A percentile compares a stretch with the other conserved stretches of the same genome.
Conservation (phyloP, 2,797 vertebrate species). For the Pogoniulus pusillus region DNA sequence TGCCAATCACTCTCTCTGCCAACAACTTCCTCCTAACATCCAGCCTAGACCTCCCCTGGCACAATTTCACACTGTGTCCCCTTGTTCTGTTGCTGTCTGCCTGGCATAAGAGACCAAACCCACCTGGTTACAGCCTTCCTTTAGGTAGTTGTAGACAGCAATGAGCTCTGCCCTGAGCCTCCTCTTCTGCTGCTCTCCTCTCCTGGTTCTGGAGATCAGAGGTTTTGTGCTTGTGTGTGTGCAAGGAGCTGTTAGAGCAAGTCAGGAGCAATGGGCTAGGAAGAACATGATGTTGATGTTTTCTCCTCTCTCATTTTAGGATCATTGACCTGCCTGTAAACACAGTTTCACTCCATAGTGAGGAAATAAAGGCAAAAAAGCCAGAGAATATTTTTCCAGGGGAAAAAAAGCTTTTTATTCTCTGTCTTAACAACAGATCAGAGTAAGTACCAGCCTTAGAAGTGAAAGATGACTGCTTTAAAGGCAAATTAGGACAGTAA, state of each 20-base stretch:
- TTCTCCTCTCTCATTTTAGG: background rate
- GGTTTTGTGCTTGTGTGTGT: background rate
- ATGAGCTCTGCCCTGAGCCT: too few species aligned
- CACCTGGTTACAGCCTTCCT: too few species aligned
- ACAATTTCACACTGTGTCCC: too few species aligned
- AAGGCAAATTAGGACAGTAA: background rate
- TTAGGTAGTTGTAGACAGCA: too few species aligned
- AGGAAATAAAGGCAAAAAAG: background rate
- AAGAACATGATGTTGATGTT: background rate
- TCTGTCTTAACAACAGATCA: background rate
- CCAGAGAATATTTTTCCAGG: background rate
- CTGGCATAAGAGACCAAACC: too few species aligned
- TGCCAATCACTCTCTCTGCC: too few species aligned
- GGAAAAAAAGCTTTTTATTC: background rate
- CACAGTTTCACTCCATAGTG: accelerated
- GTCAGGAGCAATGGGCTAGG: background rate
- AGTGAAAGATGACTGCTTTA: background rate
- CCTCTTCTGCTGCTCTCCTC: background rate
- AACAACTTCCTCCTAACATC: too few species aligned
- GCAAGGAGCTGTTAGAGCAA: background rate
- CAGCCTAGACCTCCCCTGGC: too few species aligned
- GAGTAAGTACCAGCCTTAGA: background rate
- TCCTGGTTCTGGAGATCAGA: background rate
- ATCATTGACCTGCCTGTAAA: background rate
- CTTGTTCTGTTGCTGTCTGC: too few species aligned